Conservation (phyloP, 2,888 invertebrate species). For the Magallana nippona region DNA sequence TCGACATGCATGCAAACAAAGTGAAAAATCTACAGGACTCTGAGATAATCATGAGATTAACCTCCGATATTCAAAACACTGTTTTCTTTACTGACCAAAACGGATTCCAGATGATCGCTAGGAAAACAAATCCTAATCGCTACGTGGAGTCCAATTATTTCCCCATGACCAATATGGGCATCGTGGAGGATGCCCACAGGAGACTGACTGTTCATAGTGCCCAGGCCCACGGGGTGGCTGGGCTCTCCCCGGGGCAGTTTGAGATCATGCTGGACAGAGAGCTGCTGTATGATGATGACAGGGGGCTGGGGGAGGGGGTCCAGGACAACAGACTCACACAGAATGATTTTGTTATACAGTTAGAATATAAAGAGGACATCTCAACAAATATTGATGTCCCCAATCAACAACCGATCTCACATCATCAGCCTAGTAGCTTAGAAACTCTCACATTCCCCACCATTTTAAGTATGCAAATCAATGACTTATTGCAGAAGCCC, state of each 20-base stretch:
- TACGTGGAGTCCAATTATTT: conserved; percentile 77
- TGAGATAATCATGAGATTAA: conserved; percentile 76
- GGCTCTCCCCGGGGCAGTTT: conserved; percentile 70
- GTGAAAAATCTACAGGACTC: conserved; percentile 63
- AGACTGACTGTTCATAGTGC: conserved; percentile 73
- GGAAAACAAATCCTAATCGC: conserved; percentile 69
- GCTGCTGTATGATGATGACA: conserved; percentile 73
- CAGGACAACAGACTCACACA: conserved; percentile 72
- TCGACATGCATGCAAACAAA: conserved; percentile 63
- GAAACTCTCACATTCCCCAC: conserved; percentile 63
- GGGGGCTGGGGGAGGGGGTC: conserved; percentile 76
- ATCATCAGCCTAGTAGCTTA: conserved; percentile 42
- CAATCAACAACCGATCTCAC: conserved; percentile 13
- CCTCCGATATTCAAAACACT: conserved; percentile 64
- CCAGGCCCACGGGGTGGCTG: conserved; percentile 77
- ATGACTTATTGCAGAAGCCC: conserved; percentile 69
- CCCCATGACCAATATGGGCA: conserved; percentile 75
- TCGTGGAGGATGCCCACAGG: conserved; percentile 70
- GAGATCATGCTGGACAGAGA: conserved; percentile 79
- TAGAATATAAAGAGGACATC: conserved; percentile 61
- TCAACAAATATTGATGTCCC: background rate
- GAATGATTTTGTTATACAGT: conserved; percentile 68
- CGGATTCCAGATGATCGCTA: conserved; percentile 74
- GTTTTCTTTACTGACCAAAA: conserved; percentile 78
- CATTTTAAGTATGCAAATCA: conserved; percentile 57